Evolutionary conservation across 1,140 invertebrate species (phyloP), one percentile per base, ranked within the genome.

Genomic region (Himalopsyche phryganea): DNA sequence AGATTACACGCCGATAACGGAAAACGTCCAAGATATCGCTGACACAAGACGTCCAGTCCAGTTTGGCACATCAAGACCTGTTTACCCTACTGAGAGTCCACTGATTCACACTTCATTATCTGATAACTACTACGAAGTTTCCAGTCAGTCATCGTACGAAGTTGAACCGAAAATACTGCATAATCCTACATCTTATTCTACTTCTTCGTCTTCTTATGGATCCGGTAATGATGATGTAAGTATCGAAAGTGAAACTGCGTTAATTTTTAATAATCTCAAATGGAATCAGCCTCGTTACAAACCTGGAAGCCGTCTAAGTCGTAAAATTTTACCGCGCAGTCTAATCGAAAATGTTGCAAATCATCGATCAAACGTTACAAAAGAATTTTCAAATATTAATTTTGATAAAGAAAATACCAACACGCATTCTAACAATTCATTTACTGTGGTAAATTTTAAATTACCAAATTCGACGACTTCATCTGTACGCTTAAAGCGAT

Each of bases 1-100:
- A 64, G 74, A 76, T 57, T 62, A 75, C 36, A 77, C 61, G 33
- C 74, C 75, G 5, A 76, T 78, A 6, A 75, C 68, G 48, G 74
- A 78, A 68, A 69, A 76, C 40, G 65, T 75, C 11, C 69, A 75
- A 52, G 75, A 77, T 52, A 68, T 73, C 40, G 68, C 69, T 60
- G 67, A 78, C 58, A 66, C 68, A 4, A 67, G 66, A 46, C 53
- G 63, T 51, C 46, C 45, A 28, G 44, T 53, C 11, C 23, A 55
- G 18, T 60, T 55, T 19, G 58, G 35, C 41, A 17, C 65, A 18
- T 54, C 59, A 53, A 50, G 45, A 36, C 55, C 47, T 33, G 28
- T 50, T 14, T 18, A 52, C 28, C 58, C 65, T 52, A 48, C 67
- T 18, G 58, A 61, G 45, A 42, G 55, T 9, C 66, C 65, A 50